Evolutionary conservation across 2,797 vertebrate genomes (phyloP).

Genomic region (Hoplostethus mediterraneus): DNA sequence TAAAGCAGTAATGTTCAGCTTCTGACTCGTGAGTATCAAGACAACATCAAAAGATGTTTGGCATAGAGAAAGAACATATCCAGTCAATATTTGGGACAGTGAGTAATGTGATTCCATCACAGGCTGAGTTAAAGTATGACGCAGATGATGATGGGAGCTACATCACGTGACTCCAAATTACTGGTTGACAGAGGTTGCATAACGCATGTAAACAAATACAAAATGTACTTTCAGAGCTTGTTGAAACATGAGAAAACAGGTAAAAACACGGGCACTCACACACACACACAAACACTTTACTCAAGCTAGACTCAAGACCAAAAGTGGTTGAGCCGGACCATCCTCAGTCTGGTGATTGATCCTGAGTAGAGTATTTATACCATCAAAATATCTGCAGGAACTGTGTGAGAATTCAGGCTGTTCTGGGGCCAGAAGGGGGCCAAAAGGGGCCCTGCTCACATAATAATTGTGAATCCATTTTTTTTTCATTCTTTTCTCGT

Average conservation of each 20-base stretch:
- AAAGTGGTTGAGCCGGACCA: too few species aligned
- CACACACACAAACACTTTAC: constrained; percentile 1
- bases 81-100: constrained; percentile 1
- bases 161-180: constrained; percentile 32
- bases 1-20: not conserved
- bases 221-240: constrained; percentile 51
- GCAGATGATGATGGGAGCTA: constrained; percentile 9
- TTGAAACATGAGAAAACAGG: constrained; percentile 37
- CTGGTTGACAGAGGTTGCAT: constrained; percentile 44
- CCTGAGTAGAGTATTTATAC: too few species aligned
- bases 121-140: not conserved
- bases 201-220: constrained; percentile 65
- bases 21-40: constrained; percentile 23
- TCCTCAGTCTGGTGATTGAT: too few species aligned
- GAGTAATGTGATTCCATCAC: not conserved
- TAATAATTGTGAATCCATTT: too few species aligned
- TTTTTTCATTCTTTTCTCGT: too few species aligned
- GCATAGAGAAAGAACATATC: constrained; percentile 5
- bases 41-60: constrained; percentile 16
- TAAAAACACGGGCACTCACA: constrained; percentile 48
- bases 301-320: too few species aligned
- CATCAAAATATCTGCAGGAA: too few species aligned
- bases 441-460: too few species aligned
- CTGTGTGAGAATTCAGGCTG: not conserved
- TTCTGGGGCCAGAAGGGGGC: not conserved